Conservation (phyloP, 2,888 invertebrate genomes). For the Hypomecis punctinalis region DNA sequence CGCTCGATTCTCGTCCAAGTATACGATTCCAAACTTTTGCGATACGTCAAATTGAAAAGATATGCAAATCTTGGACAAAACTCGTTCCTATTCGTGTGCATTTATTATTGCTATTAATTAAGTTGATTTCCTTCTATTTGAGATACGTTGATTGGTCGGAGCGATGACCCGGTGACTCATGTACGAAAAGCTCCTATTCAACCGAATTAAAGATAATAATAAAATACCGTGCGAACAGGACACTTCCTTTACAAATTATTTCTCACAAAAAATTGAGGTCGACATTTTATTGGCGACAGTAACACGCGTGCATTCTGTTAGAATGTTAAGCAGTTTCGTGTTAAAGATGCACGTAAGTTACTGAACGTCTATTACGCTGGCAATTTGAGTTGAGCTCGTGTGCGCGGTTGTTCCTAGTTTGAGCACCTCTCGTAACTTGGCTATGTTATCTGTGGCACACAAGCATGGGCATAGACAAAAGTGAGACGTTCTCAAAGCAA, state of each 20-base stretch:
- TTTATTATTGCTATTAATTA: conserved; percentile 82
- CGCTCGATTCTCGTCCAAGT: conserved; percentile 47
- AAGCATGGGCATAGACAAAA: conserved; percentile 69
- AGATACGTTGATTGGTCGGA: conserved; percentile 61
- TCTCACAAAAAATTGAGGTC: conserved; percentile 76
- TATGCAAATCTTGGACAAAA: conserved; percentile 75
- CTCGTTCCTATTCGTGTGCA: conserved; percentile 66
- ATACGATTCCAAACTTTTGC: conserved; percentile 41
- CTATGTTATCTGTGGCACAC: conserved; percentile 62
- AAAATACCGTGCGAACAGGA: conserved; percentile 68
- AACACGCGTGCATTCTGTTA: conserved; percentile 68
- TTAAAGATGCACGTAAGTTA: conserved; percentile 56
- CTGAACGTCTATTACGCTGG: conserved; percentile 50
- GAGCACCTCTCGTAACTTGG: conserved; percentile 45
- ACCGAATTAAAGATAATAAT: conserved; percentile 39
- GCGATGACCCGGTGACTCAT: conserved; percentile 71
- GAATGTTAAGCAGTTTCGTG: conserved; percentile 82
- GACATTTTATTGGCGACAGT: conserved; percentile 76
- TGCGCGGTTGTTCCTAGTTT: conserved; percentile 24
- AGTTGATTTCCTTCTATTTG: conserved; percentile 77
- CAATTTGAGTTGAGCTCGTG: conserved; percentile 40
- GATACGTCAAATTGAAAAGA: conserved; percentile 75
- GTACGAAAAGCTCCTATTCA: conserved; percentile 40
- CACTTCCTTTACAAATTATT: conserved; percentile 69
- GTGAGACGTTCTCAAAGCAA: conserved; percentile 72